Base-by-base conservation (phyloP, 2,888 invertebrate genomes). In the Bembecia ichneumoniformis region DNA sequence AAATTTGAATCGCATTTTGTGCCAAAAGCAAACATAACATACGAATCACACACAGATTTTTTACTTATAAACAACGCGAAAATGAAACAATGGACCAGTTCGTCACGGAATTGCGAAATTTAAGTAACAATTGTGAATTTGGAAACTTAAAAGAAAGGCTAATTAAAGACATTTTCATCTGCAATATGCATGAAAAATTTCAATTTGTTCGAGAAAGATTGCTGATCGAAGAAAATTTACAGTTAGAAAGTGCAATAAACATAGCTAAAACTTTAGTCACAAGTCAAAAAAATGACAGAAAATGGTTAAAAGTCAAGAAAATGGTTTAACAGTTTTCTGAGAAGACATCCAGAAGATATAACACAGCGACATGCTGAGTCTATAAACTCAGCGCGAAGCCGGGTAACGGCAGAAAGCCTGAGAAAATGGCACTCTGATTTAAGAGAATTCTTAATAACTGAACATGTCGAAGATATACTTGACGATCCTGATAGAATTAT, bases 251-350 rank as follows among this genome's bases (percentile, higher is more conserved):
- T n/a, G n/a, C n/a, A n/a, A n/a, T n/a, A n/a, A n/a, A n/a, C n/a
- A n/a, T n/a, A n/a, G n/a, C n/a, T n/a, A n/a, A n/a, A n/a, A n/a
- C n/a, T n/a, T n/a, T n/a, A n/a, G n/a, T n/a, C n/a, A n/a, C n/a
- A n/a, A n/a, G n/a, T n/a, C n/a, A n/a, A n/a, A n/a, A n/a, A n/a
- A n/a, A n/a, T n/a, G n/a, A n/a, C n/a, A n/a, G n/a, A n/a, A n/a
- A n/a, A n/a, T n/a, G n/a, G n/a, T n/a, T n/a, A n/a, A n/a, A n/a
- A n/a, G n/a, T n/a, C n/a, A n/a, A 47, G 51, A 51, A 54, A 51
- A 52, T 57, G 55, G 57, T 52, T 53, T 51, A 10, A 36, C 20
- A 50, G 45, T 16, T 55, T 54, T 51, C 43, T 53, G 36, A 57
- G 54, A 52, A 46, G 51, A 44, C 49, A 55, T 49, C 49, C 52